phyloP scores from a whole-genome alignment of 2,888 invertebrate genomes.

The Troides oblongomaculatus region DNA sequence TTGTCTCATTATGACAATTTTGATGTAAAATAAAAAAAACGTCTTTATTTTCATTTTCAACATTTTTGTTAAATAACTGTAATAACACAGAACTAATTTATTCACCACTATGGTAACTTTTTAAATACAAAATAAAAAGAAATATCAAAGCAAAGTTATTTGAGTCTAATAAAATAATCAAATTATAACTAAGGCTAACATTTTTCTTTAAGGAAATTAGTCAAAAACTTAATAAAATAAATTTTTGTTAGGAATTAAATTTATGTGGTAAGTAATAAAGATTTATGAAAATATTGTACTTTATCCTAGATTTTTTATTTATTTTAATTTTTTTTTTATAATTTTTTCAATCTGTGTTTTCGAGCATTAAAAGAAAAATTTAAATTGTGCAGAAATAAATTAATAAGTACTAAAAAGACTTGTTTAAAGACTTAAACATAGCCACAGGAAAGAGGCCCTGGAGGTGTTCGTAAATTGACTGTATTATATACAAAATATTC shows the following conservation, averaged over 20 bases:
- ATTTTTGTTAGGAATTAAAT: too few relatives aligned
- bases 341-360: not conserved
- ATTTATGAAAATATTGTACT: too few relatives aligned
- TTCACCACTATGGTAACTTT: not conserved
- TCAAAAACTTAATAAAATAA: too few relatives aligned
- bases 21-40: too few relatives aligned
- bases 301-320: too few relatives aligned
- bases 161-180: not conserved
- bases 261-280: too few relatives aligned
- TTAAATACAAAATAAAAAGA: not conserved
- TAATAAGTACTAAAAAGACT: constrained; percentile 3
- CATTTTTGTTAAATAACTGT: too few relatives aligned
- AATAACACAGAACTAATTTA: too few relatives aligned
- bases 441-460: not conserved
- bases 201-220: too few relatives aligned
- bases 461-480: constrained; percentile 48
- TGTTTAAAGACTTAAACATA: constrained; percentile 3
- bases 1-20: too few relatives aligned
- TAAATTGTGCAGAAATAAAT: constrained; percentile 12
- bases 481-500: constrained; percentile 50
- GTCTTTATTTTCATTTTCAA: too few relatives aligned
- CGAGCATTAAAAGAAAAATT: not conserved
- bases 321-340: not conserved
- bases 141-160: not conserved
- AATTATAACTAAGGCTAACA: too few relatives aligned